Base-by-base conservation (phyloP, 2,113 vertebrate genomes). In the Myotis davidii region DNA sequence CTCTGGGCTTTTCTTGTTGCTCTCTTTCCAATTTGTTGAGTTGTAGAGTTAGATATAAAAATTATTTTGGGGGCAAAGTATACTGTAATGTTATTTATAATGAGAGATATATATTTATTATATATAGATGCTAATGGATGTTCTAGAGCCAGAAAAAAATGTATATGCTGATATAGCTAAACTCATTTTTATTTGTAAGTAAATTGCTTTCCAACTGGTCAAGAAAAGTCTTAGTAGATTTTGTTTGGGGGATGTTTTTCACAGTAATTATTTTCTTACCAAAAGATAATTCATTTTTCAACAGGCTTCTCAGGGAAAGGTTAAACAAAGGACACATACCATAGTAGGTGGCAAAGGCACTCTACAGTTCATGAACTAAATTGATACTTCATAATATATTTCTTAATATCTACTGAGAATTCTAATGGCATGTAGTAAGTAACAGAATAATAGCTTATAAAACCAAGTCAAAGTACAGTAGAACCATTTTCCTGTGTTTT, bases 251-350 rank as follows among this genome's bases (percentile, higher is more conserved):
- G 21, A 84, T 34, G 50, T 74, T 81, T 77, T 72, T 91, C 45
- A 81, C 42, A 50, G 39, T 50, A 48, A 81, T 96, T 89, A 85
- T 77, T 90, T 88, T 94, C 52, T 70, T 88, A 65, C 67, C 18
- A 65, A 82, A 85, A 88, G 70, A 72, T 70, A 69, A 69, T 87
- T 93, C 48, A 59, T 96, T 93, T 93, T 79, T 81, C 64, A 88
- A 76, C 50, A 81, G 34, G 14, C 72, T 88, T 74, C 25, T 39
- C 39, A 39, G 29, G 42, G 74, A 88, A 69, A 93, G n/a, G 70
- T 82, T 89, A 89, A 91, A 94, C 34, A 72, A 69, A 64, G 52
- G n/a, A 34, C 42, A 72, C 25, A 79, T 76, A 76, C 59, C 27
- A 37, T 34, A 74, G 39, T 45, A 54, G 64, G 25, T 82, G 72